Conservation (phyloP, 2,797 vertebrate genomes). For the Lutjanus argentimaculatus region DNA sequence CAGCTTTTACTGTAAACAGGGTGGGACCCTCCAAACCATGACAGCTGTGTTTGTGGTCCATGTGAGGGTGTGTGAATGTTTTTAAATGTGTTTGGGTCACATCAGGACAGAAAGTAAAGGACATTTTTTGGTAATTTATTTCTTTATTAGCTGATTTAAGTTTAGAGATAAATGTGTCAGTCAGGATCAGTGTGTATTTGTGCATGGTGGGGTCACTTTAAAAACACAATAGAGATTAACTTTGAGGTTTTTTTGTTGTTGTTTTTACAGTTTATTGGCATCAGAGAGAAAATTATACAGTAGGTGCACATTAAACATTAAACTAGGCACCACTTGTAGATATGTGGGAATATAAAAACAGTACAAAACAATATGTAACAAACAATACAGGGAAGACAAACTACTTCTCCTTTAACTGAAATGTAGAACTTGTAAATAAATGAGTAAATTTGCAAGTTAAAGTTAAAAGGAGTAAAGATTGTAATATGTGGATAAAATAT, state of each 20-base stretch:
- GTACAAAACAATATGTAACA: neutral
- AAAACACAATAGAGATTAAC: neutral
- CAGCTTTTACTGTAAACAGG: constrained; percentile 23
- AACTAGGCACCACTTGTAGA: neutral
- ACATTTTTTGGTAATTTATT: neutral
- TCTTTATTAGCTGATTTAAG: neutral
- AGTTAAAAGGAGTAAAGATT: too few species aligned
- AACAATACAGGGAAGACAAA: neutral
- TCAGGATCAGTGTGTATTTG: neutral
- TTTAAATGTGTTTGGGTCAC: neutral
- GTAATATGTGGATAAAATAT: too few species aligned
- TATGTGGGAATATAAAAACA: neutral
- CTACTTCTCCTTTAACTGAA: neutral
- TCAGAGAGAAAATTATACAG: neutral
- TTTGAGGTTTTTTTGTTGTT: too few species aligned
- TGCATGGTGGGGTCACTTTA: neutral
- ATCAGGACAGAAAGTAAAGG: neutral
- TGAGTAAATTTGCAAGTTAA: neutral
- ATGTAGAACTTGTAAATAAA: neutral
- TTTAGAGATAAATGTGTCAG: neutral
- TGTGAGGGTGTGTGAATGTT: neutral
- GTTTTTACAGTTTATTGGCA: neutral
- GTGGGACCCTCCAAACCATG: neutral
- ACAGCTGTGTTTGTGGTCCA: neutral
- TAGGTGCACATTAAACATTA: neutral